Base-by-base conservation (phyloP, 2,888 invertebrate species). In the Lordiphosa fenestrarum region DNA sequence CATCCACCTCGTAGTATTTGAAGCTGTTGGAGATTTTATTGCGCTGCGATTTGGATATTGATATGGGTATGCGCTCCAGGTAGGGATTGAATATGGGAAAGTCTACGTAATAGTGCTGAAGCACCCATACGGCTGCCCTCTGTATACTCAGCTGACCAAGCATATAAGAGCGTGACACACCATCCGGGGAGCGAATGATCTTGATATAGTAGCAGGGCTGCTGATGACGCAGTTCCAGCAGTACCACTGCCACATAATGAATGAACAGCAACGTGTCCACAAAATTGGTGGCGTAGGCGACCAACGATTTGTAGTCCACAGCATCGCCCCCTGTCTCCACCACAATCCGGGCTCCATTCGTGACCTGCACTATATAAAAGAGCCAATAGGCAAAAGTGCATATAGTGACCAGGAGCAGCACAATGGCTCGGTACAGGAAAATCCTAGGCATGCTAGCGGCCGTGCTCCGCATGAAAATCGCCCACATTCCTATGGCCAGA, bases 1-100 rank as follows among this genome's bases (percentile, higher is more conserved):
- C 95, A 86, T 99, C 99, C 6, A 99, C 97, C 89, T 99, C 98
- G 90, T 99, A 99, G 88, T 98, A 97, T 90, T 99, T 99, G 86
- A 98, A 97, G 88, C 95, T 95, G 42, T 94, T 94, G 0, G 92
- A 93, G 50, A 89, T 89, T 73, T 94, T 94, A 87, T 95, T 94
- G 30, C 93, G 91, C 73, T 93, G 93, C 0, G 95, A 94, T 88
- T 96, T 96, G 0, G 95, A 94, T 71, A 95, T 94, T 0, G 95
- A 94, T 66, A 95, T 94, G 2, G 97, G 97, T 82, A 97, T 92
- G 67, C 96, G 93, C 88, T 98, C 98, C 85, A 98, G 91, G 88
- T 98, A 98, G 0, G 98, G 98, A 91, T 99, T 99, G 88, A 97
- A 99, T 71, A 98, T 95, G 0, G 97, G 94, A 89, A 99, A 99